Evolutionary conservation across 2,797 vertebrate species (phyloP).

Genomic region (Esox lucius): DNA sequence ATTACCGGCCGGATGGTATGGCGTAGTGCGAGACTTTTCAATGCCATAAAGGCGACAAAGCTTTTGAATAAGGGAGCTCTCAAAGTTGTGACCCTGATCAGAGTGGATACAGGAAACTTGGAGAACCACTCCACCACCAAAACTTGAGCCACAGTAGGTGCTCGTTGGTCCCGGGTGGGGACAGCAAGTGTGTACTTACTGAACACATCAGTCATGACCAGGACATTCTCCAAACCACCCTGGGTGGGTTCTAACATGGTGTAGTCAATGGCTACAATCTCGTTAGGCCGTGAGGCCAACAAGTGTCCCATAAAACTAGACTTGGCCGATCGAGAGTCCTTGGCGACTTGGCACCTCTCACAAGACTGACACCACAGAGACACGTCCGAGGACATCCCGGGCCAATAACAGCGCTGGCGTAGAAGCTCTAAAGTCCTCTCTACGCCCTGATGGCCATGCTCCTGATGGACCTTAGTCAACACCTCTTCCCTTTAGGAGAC

Average conservation of each 20-base stretch:
- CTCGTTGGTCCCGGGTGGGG: conserved; percentile 9
- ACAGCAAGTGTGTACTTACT: conserved; percentile 12
- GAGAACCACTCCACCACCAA: conserved; percentile 23
- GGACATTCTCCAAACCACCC: conserved; percentile 4
- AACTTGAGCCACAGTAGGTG: conserved; percentile 14
- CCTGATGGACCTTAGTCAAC: background rate
- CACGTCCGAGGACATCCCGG: background rate
- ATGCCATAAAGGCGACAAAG: no score
- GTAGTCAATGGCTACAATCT: background rate
- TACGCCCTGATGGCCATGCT: background rate
- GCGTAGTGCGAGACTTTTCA: no score
- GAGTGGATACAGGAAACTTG: no score
- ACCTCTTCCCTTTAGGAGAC: background rate
- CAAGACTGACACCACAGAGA: no score
- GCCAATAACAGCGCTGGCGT: background rate
- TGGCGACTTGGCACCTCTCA: no score
- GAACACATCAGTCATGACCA: conserved; percentile 30
- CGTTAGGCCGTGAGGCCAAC: background rate
- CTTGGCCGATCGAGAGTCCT: no score
- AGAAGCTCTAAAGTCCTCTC: background rate
- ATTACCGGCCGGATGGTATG: no score
- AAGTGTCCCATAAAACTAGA: no score
- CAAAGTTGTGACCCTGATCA: no score
- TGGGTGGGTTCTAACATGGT: conserved; percentile 9
- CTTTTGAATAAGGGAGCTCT: no score